Evolutionary conservation across 1,140 invertebrate species (phyloP).

Genomic region (Rhagoletis pomonella): DNA sequence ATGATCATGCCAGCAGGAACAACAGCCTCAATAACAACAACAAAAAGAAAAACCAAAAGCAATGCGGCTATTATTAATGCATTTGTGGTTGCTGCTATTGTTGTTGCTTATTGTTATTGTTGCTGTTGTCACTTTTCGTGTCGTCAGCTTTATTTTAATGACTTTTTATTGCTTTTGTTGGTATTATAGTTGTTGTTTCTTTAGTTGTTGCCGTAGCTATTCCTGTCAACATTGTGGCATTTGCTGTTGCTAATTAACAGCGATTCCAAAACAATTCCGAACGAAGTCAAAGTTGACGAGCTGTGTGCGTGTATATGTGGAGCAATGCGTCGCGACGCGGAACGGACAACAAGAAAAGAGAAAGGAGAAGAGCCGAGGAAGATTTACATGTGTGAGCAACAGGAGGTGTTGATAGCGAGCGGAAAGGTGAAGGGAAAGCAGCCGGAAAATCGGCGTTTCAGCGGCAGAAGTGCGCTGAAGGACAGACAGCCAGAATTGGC

Average conservation of each 20-base stretch:
- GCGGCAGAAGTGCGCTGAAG: too few relatives aligned
- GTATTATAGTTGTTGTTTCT: neutral
- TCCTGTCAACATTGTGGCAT: slow-evolving; percentile 43
- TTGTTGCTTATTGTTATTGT: neutral
- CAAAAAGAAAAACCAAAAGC: neutral
- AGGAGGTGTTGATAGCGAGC: neutral
- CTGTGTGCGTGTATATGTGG: neutral
- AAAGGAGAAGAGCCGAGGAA: neutral
- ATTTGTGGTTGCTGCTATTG: slow-evolving; percentile 21
- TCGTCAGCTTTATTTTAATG: neutral
- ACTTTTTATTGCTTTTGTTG: neutral
- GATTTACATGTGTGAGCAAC: neutral
- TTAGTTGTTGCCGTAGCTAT: slow-evolving; percentile 8
- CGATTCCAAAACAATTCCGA: slow-evolving; percentile 43
- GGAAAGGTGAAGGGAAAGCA: too few relatives aligned
- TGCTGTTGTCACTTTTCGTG: neutral
- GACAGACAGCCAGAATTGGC: too few relatives aligned
- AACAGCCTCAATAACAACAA: slow-evolving; percentile 6
- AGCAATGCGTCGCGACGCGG: neutral
- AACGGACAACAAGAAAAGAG: neutral
- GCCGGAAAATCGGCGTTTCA: too few relatives aligned
- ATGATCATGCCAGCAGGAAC: slow-evolving; percentile 30
- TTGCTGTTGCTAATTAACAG: slow-evolving; percentile 44
- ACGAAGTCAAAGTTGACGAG: slow-evolving; percentile 9
- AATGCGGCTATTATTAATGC: slow-evolving; percentile 16